Conservation (phyloP, 1,140 invertebrate species). For the Anastrepha ludens region DNA sequence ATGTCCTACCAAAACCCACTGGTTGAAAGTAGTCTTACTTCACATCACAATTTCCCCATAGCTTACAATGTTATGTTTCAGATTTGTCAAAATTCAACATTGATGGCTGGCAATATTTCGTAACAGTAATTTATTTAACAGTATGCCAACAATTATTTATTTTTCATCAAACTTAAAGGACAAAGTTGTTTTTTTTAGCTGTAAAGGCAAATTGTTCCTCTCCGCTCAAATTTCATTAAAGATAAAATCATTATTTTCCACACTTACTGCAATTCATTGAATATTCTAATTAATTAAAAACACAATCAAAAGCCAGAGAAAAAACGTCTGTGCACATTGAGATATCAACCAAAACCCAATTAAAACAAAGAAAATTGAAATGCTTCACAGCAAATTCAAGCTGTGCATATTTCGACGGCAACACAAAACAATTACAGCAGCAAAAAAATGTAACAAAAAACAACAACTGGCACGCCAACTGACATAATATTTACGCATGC, state of each 20-base stretch:
- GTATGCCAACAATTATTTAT: neutral
- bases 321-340: neutral
- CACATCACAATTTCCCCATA: too few relatives aligned
- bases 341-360: neutral
- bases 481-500: slow-evolving; percentile 52
- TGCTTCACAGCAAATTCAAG: neutral
- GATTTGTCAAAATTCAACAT: too few relatives aligned
- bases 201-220: neutral
- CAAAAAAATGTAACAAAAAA: neutral
- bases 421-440: neutral
- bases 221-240: neutral
- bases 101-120: too few relatives aligned
- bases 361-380: neutral
- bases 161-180: slow-evolving; percentile 1
- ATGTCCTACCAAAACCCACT: too few relatives aligned
- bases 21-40: too few relatives aligned
- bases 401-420: neutral
- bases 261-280: neutral
- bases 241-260: neutral
- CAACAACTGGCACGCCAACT: slow-evolving; percentile 18
- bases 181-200: neutral
- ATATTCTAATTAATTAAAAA: slow-evolving; percentile 26
- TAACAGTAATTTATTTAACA: neutral
- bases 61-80: too few relatives aligned
- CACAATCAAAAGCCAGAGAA: neutral